A percentile compares a stretch with the other conserved stretches of the same genome.
phyloP scores from a whole-genome alignment of 1,140 invertebrate genomes.

The Pseudomyrmex dendroicus region DNA sequence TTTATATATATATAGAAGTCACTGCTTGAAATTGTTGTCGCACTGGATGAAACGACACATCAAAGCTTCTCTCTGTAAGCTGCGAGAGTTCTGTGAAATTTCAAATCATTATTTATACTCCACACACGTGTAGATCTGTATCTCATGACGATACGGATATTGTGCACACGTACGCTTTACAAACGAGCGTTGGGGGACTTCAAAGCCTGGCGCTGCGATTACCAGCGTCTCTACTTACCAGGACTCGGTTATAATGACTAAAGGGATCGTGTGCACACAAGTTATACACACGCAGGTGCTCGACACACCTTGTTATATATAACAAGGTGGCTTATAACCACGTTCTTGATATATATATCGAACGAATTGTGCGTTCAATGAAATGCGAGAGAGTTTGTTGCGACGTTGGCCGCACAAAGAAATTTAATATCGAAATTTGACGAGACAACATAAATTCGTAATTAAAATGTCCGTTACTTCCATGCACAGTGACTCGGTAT shows the following conservation, averaged over 20 bases:
- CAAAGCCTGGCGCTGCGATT: conserved; percentile 54
- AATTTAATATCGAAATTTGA: conserved; percentile 30
- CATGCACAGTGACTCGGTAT: neutral
- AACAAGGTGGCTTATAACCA: conserved; percentile 49
- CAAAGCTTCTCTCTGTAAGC: conserved; percentile 18
- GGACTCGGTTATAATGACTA: conserved; percentile 43
- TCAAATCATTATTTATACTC: conserved; percentile 53
- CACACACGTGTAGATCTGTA: conserved; percentile 11
- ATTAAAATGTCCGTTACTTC: conserved; percentile 40
- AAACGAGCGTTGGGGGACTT: conserved; percentile 52
- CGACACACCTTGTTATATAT: conserved; percentile 7
- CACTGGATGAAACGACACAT: conserved; percentile 26
- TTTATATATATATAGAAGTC: neutral
- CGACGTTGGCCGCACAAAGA: neutral
- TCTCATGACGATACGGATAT: conserved; percentile 48
- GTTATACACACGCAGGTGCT: neutral
- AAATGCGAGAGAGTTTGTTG: neutral
- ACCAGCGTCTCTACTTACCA: conserved; percentile 27
- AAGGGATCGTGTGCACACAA: conserved; percentile 8
- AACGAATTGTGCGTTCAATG: conserved; percentile 25
- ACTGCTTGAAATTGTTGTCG: neutral
- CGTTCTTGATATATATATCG: neutral
- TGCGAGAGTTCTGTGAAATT: conserved; percentile 44
- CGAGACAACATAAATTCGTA: conserved; percentile 16
- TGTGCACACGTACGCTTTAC: conserved; percentile 49